These are phyloP conservation scores for Hirtodrosophila histrioides DNA, from an alignment of 2,888 invertebrate genomes.

Conservation along the genomic window DNA sequence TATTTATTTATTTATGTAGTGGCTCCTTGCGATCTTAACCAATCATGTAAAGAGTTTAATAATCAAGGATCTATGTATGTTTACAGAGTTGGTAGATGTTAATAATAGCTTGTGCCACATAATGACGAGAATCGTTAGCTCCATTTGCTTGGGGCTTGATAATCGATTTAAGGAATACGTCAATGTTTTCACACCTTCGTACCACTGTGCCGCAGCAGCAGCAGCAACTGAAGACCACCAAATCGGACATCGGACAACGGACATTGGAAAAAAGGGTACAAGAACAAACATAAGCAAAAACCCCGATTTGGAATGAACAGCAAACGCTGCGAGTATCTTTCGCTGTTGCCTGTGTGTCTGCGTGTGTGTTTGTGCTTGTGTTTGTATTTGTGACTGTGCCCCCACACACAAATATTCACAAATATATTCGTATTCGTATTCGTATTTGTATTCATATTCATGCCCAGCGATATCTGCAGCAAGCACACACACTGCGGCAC, in stretches of 20 bases:
- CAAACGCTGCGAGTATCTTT: constrained; percentile 44
- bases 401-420: constrained; percentile 39
- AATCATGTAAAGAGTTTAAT: too few species aligned
- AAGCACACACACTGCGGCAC: constrained; percentile 28
- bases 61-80: too few species aligned
- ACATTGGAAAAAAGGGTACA: constrained; percentile 35
- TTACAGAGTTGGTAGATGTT: too few species aligned
- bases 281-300: constrained; percentile 58
- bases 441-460: constrained; percentile 39
- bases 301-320: constrained; percentile 58
- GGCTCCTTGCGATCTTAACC: too few species aligned
- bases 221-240: constrained; percentile 12
- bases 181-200: not conserved
- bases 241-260: constrained; percentile 23
- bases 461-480: constrained; percentile 64
- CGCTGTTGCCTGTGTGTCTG: constrained; percentile 36
- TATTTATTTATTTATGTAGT: too few species aligned
- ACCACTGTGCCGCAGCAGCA: constrained; percentile 42
- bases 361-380: constrained; percentile 19
- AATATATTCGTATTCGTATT: constrained; percentile 8
- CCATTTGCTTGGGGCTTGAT: too few species aligned
- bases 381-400: constrained; percentile 15
- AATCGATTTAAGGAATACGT: too few species aligned
- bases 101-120: too few species aligned
- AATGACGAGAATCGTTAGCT: too few species aligned